Evolutionary conservation across 2,888 invertebrate genomes (phyloP).

Genomic region (Latrodectus elegans): DNA sequence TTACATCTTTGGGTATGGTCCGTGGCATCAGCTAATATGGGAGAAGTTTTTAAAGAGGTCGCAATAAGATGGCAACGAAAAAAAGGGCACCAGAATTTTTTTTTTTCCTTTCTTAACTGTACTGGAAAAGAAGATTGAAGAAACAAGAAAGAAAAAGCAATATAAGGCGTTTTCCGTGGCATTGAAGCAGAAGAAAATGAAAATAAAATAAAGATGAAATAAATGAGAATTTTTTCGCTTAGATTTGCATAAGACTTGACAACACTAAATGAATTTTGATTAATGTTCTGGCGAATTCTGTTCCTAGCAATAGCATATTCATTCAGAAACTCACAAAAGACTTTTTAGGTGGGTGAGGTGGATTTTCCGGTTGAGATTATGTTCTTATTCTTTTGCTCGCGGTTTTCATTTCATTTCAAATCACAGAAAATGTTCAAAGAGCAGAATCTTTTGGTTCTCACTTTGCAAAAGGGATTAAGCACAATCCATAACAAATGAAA

Average conservation of each 20-base stretch:
- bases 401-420: too few species aligned
- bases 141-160: constrained; percentile 24
- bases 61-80: constrained; percentile 5
- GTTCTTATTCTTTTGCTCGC: too few species aligned
- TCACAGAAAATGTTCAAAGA: too few species aligned
- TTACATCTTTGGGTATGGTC: constrained; percentile 8
- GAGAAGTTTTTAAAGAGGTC: constrained; percentile 38
- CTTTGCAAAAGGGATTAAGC: too few species aligned
- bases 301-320: neutral
- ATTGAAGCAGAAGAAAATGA: neutral
- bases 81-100: neutral
- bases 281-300: constrained; percentile 16
- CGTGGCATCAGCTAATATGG: constrained; percentile 22
- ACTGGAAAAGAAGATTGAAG: neutral
- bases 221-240: constrained; percentile 20
- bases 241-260: constrained; percentile 27
- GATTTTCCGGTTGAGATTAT: too few species aligned
- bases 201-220: constrained; percentile 14
- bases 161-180: neutral
- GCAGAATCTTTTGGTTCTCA: too few species aligned
- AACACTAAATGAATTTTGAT: constrained; percentile 34
- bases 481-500: too few species aligned
- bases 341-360: too few species aligned
- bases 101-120: neutral
- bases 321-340: too few species aligned